Percentiles rank a stretch among this genome's conserved stretches.
Evolutionary conservation across 1,140 invertebrate genomes (phyloP).

Genomic region (Octopus bimaculoides): DNA sequence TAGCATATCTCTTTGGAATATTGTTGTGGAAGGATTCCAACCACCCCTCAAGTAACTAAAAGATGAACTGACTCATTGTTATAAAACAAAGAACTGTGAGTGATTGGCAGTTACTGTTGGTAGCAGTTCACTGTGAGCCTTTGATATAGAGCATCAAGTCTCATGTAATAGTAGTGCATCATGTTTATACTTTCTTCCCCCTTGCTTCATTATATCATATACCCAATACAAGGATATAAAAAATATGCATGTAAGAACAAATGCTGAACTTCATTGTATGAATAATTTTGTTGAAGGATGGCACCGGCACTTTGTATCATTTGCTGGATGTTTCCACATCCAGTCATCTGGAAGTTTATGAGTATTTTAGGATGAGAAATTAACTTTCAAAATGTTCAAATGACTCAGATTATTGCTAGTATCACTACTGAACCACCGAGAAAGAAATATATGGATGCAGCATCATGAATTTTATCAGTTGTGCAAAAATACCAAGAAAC

Average conservation of each 20-base stretch:
- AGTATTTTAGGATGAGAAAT: background rate
- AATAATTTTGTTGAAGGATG: conserved; percentile 7
- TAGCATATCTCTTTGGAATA: background rate
- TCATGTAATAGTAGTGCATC: too few species aligned
- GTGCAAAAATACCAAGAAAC: background rate
- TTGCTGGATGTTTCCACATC: background rate
- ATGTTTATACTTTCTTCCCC: too few species aligned
- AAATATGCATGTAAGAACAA: background rate
- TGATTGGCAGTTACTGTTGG: too few species aligned
- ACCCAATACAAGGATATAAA: too few species aligned
- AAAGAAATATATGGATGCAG: background rate
- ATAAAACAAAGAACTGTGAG: too few species aligned
- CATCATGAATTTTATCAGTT: background rate
- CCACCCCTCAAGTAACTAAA: too few species aligned
- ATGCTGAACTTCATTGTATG: background rate
- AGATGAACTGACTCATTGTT: too few species aligned
- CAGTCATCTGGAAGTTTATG: background rate
- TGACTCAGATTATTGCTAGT: background rate
- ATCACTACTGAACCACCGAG: background rate
- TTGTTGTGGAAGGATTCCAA: background rate
- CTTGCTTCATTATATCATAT: too few species aligned
- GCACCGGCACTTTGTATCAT: background rate
- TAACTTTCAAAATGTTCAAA: background rate
- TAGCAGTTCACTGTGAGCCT: too few species aligned
- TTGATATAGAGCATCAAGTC: too few species aligned